phyloP scores from a whole-genome alignment of 2,888 invertebrate species.

The Lochmaea crataegi region DNA sequence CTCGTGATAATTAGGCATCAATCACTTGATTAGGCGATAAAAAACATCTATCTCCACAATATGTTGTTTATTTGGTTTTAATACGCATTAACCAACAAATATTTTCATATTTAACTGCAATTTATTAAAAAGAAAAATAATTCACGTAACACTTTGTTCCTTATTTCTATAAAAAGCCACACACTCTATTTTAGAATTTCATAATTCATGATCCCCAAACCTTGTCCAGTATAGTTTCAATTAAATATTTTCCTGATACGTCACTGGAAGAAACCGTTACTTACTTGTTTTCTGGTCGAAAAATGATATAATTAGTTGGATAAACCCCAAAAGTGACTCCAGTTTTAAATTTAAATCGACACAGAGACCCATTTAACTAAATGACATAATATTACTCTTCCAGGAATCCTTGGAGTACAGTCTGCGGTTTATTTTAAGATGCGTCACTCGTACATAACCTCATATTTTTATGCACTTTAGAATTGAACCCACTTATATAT shows the following conservation, averaged over 20 bases:
- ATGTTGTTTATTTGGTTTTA: constrained; percentile 3
- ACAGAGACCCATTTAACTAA: constrained; percentile 20
- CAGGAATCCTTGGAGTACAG: constrained; percentile 10
- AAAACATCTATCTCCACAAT: neutral
- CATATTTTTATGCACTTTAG: constrained; percentile 3
- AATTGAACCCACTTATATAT: constrained; percentile 18
- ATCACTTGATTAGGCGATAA: neutral
- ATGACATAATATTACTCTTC: constrained; percentile 18
- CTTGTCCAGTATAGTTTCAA: no score
- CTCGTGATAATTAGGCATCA: neutral
- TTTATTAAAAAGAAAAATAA: neutral
- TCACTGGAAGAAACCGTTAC: no score
- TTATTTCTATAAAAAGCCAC: no score
- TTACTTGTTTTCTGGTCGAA: neutral
- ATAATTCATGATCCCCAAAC: no score
- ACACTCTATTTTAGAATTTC: no score
- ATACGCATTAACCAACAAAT: neutral
- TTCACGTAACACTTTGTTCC: no score
- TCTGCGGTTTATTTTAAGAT: constrained; percentile 15
- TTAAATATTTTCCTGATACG: no score
- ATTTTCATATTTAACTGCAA: neutral
- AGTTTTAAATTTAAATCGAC: constrained; percentile 22
- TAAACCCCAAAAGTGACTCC: constrained; percentile 1
- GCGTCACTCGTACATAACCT: neutral
- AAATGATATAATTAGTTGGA: constrained; percentile 6